A percentile compares a stretch with the other conserved stretches of the same genome.
phyloP scores from a whole-genome alignment of 1,140 invertebrate species.

The Coptotermes formosanus region DNA sequence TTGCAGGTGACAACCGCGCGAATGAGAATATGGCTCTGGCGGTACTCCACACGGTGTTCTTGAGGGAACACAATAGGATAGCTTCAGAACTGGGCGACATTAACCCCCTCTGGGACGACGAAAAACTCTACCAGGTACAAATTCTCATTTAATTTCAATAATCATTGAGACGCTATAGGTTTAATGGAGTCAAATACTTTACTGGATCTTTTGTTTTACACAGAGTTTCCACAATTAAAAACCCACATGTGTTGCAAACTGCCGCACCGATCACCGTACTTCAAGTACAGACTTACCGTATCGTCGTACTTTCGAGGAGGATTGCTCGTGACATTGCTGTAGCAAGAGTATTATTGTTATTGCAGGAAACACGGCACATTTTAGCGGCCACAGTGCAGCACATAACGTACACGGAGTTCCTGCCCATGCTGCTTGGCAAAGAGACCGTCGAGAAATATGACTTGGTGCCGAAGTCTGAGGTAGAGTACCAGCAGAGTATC shows the following conservation, averaged over 20 bases:
- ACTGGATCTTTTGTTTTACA: no score
- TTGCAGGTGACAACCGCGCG: constrained; percentile 41
- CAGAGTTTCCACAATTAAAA: no score
- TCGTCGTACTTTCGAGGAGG: not conserved
- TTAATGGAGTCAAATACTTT: no score
- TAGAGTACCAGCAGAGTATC: constrained; percentile 29
- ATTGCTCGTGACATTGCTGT: not conserved
- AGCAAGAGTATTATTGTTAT: not conserved
- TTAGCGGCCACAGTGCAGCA: constrained; percentile 55
- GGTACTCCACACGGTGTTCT: constrained; percentile 50
- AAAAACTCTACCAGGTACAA: constrained; percentile 67
- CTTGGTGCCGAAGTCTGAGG: constrained; percentile 38
- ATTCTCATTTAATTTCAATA: no score
- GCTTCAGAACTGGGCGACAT: constrained; percentile 41
- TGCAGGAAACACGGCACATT: constrained; percentile 55
- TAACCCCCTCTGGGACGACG: constrained; percentile 49
- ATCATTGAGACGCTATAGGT: no score
- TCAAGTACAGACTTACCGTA: no score
- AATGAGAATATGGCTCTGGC: constrained; percentile 55
- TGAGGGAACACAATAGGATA: constrained; percentile 52
- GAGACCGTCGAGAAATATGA: constrained; percentile 48
- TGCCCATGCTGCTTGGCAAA: constrained; percentile 56
- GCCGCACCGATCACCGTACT: no score
- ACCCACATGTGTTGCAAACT: no score
- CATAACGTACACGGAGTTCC: constrained; percentile 57